phyloP scores from a whole-genome alignment of 2,888 invertebrate species.

The Ophion ellenae region DNA sequence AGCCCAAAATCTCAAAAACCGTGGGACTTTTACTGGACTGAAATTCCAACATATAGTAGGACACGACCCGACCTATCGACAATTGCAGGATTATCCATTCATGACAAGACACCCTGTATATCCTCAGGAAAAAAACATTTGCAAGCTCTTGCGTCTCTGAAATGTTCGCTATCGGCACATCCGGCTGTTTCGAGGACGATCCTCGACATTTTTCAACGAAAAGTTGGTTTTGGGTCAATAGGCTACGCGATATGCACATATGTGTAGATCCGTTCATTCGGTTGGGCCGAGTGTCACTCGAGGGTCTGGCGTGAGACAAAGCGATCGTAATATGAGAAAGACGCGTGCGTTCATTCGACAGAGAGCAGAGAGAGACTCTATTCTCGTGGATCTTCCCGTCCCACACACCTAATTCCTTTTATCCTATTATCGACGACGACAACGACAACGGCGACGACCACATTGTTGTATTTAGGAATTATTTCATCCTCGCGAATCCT shows the following conservation, averaged over 20 bases:
- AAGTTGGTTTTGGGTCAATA: neutral
- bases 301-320: constrained; percentile 44
- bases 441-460: constrained; percentile 45
- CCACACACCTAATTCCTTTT: constrained; percentile 4
- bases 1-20: no score
- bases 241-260: neutral
- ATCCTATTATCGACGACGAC: constrained; percentile 25
- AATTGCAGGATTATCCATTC: no score
- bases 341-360: constrained; percentile 23
- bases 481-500: constrained; percentile 62
- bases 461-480: constrained; percentile 72
- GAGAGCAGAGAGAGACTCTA: constrained; percentile 35
- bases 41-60: no score
- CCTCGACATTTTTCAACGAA: no score
- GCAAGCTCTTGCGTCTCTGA: no score
- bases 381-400: constrained; percentile 29
- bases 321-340: constrained; percentile 47
- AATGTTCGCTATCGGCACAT: no score
- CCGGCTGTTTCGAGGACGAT: no score
- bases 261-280: constrained; percentile 2
- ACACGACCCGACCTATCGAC: no score
- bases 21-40: no score
- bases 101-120: no score
- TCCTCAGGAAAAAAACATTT: no score
- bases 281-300: constrained; percentile 16